phyloP scores from a whole-genome alignment of 1,140 invertebrate genomes.

The Carcinoscorpius rotundicauda region DNA sequence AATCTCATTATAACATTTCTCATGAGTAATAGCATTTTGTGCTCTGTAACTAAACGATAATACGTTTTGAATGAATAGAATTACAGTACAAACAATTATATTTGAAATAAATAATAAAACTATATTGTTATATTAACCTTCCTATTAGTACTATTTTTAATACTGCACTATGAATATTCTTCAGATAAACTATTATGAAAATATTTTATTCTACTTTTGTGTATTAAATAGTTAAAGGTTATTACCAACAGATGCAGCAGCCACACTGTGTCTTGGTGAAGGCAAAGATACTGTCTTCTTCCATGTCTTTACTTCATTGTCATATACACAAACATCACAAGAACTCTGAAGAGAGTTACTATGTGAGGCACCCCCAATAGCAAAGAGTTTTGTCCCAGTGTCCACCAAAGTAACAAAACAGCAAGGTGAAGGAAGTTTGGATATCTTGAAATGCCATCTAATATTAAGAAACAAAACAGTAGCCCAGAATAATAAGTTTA shows the following conservation, averaged over 20 bases:
- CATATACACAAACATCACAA: conserved; percentile 1
- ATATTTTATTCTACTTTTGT: no score
- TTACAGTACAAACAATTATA: no score
- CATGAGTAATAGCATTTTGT: no score
- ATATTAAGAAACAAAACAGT: not conserved
- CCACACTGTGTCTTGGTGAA: conserved; percentile 1
- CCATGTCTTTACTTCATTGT: not conserved
- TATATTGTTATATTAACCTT: no score
- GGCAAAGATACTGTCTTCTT: not conserved
- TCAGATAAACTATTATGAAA: no score
- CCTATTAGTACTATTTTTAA: no score
- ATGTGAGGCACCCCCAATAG: conserved; percentile 2
- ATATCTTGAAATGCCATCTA: conserved; percentile 3
- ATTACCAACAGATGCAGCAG: not conserved
- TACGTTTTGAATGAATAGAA: no score
- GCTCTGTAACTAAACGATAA: no score
- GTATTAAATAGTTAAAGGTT: no score
- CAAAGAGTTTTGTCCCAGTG: not conserved
- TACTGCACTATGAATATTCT: no score
- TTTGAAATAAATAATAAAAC: no score
- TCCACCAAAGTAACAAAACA: not conserved
- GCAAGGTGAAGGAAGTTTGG: conserved; percentile 1
- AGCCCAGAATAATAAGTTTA: not conserved
- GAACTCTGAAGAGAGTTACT: not conserved
- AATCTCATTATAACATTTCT: no score